phyloP scores from a whole-genome alignment of 2,797 vertebrate species.

The Chrosomus eos region DNA sequence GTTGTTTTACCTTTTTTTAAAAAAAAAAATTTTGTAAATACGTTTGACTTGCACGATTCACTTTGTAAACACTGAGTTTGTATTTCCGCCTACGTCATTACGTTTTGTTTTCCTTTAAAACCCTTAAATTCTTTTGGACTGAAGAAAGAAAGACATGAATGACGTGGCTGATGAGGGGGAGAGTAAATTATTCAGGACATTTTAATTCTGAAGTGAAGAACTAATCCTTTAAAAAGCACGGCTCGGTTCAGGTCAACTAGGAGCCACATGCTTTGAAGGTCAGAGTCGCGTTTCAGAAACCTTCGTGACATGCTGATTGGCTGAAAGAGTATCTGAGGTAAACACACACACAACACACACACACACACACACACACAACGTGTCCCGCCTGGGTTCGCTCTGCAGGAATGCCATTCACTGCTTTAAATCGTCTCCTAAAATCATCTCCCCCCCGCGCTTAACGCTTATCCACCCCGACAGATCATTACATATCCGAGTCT shows the following conservation, averaged over 20 bases:
- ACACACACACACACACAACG: neutral
- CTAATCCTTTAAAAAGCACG: neutral
- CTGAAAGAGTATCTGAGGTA: constrained; percentile 40
- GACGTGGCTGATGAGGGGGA: too few species aligned
- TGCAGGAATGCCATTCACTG: constrained; percentile 42
- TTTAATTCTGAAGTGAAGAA: too few species aligned
- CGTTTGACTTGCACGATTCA: too few species aligned
- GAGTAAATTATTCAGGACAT: too few species aligned
- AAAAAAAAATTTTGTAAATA: too few species aligned
- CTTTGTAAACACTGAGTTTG: too few species aligned
- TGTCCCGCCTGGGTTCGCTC: neutral
- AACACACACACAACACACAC: constrained; percentile 7
- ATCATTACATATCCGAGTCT: constrained; percentile 26
- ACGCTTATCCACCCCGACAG: constrained; percentile 16
- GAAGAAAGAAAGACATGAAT: too few species aligned
- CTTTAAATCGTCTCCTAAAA: constrained; percentile 28
- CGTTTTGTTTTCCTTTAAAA: too few species aligned
- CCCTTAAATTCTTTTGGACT: too few species aligned
- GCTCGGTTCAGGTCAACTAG: constrained; percentile 50
- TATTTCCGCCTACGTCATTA: too few species aligned
- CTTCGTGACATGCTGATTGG: constrained; percentile 41
- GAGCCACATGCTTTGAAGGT: constrained; percentile 36
- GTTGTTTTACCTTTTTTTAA: too few species aligned
- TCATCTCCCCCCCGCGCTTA: neutral
- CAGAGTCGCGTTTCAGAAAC: constrained; percentile 34